Conservation (phyloP, 2,113 vertebrate genomes). For the Leiothrix lutea region DNA sequence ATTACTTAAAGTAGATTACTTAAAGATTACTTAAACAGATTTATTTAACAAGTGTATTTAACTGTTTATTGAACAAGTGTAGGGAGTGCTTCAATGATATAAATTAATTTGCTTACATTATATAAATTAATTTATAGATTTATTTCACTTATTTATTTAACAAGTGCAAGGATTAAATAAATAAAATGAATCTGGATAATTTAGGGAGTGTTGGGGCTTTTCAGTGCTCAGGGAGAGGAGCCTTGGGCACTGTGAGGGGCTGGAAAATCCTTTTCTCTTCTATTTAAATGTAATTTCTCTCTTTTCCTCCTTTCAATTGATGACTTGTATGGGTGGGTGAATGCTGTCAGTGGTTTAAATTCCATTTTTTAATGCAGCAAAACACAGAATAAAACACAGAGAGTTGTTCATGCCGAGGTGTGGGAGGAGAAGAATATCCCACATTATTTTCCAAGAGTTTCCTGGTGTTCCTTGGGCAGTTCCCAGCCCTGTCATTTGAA, state of each 20-base stretch:
- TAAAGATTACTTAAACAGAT: too few relatives aligned
- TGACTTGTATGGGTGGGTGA: neutral
- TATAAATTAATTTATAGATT: neutral
- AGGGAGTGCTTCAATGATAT: neutral
- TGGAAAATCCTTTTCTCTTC: neutral
- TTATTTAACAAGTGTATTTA: too few relatives aligned
- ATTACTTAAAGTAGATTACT: too few relatives aligned
- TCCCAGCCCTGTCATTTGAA: neutral
- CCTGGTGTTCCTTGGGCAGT: neutral
- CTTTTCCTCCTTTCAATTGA: neutral
- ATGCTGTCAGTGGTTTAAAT: neutral
- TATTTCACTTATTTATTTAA: neutral
- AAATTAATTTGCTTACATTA: neutral
- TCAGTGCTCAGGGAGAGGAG: neutral
- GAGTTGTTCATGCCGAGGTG: neutral
- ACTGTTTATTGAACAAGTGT: neutral
- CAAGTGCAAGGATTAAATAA: neutral
- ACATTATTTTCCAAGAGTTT: neutral
- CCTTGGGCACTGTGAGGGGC: neutral
- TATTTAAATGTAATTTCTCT: neutral
- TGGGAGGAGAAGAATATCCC: neutral
- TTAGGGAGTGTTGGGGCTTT: neutral
- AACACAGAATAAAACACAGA: neutral
- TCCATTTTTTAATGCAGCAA: fast-evolving
- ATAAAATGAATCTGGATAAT: neutral